These are phyloP conservation scores for Arizona elegans DNA, from an alignment of 2,113 vertebrate species.

Conservation along the genomic window DNA sequence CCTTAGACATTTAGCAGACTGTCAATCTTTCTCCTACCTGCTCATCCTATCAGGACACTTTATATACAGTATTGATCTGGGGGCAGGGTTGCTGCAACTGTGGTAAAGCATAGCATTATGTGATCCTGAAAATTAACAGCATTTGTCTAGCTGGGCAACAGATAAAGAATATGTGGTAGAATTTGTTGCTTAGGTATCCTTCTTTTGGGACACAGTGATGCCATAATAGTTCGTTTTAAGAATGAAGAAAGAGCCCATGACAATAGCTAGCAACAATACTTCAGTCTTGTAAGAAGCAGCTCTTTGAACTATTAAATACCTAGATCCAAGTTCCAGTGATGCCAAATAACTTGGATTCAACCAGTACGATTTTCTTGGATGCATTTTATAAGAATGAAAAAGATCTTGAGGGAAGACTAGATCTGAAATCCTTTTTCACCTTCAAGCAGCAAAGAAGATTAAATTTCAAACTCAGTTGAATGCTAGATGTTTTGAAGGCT, in stretches of 20 bases:
- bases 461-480: not conserved
- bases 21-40: not conserved
- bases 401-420: rapidly evolving
- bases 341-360: not conserved
- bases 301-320: not conserved
- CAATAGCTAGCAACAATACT: not conserved
- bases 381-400: rapidly evolving
- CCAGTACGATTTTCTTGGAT: not conserved
- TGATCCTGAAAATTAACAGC: not conserved
- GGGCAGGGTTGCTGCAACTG: not conserved
- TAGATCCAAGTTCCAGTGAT: not conserved
- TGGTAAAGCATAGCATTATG: not conserved
- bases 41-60: not conserved
- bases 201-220: not conserved
- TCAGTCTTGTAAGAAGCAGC: not conserved
- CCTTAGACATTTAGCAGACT: not conserved
- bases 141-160: not conserved
- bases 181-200: not conserved
- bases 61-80: not conserved
- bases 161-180: not conserved
- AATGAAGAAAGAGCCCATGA: not conserved
- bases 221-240: not conserved
- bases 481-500: not conserved
- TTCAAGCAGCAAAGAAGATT: not conserved
- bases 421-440: not conserved